These are phyloP conservation scores for Chymomyza costata DNA, from an alignment of 1,140 invertebrate species.

Conservation along the genomic window DNA sequence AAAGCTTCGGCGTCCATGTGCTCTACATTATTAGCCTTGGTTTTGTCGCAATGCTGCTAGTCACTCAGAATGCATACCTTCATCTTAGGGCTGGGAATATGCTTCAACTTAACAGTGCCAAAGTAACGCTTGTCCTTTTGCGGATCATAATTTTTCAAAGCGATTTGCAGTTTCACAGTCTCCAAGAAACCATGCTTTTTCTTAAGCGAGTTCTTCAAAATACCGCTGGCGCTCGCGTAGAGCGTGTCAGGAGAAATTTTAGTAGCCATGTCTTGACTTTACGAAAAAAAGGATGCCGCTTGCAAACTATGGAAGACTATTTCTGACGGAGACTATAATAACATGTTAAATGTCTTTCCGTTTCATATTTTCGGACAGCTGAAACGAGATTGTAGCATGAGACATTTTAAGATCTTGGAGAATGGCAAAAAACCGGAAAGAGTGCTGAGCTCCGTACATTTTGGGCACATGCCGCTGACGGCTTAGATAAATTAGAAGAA, in stretches of 20 bases:
- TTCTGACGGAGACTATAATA: no score
- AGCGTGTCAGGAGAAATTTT: slow-evolving; percentile 98
- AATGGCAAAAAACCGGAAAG: no score
- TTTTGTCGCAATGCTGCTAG: slow-evolving; percentile 99
- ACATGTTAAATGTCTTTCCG: no score
- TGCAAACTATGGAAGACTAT: no score
- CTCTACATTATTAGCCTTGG: slow-evolving; percentile 91
- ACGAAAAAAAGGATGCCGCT: no score
- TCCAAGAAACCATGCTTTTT: slow-evolving; percentile 96
- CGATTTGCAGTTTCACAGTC: slow-evolving; percentile 98
- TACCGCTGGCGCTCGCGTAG: slow-evolving; percentile 91
- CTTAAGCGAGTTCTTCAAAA: slow-evolving; percentile 84
- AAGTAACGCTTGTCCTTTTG: slow-evolving; percentile 99
- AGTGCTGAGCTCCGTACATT: no score
- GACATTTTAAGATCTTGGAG: no score
- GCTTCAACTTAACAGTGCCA: slow-evolving; percentile 97
- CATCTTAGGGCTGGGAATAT: slow-evolving; percentile 97
- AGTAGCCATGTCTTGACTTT: slow-evolving; percentile 75
- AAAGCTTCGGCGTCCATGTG: slow-evolving; percentile 98
- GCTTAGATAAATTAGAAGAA: no score
- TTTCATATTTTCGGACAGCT: no score
- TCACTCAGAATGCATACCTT: slow-evolving; percentile 98
- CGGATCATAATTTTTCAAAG: slow-evolving; percentile 99
- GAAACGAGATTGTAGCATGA: no score
- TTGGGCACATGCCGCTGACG: no score